Evolutionary conservation across 2,888 invertebrate species (phyloP).

Genomic region (Machimus rusticus): DNA sequence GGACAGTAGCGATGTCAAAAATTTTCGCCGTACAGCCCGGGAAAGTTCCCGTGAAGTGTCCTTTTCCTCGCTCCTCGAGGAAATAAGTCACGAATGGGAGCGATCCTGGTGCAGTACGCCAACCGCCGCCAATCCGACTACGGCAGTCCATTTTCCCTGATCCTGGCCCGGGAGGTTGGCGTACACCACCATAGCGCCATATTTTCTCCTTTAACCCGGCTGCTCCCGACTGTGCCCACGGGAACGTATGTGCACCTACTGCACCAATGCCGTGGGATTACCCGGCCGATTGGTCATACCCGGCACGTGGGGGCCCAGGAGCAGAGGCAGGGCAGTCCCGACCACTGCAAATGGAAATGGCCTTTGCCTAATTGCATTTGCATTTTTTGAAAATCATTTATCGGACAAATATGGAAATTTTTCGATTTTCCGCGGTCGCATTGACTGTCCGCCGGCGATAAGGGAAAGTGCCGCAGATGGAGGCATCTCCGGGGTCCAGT

Average conservation of each 20-base stretch:
- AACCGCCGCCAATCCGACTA: background rate
- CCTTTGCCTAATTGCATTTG: constrained; percentile 43
- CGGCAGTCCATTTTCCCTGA: background rate
- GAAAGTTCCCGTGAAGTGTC: background rate
- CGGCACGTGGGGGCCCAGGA: background rate
- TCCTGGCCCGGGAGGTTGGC: background rate
- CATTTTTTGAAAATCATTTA: constrained; percentile 43
- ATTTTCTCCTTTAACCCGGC: background rate
- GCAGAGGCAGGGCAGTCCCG: background rate
- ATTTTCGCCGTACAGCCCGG: background rate
- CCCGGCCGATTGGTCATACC: background rate
- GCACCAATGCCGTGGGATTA: background rate
- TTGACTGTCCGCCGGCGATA: constrained; percentile 22
- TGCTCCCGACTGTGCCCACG: background rate
- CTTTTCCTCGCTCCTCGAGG: background rate
- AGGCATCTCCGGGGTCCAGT: background rate
- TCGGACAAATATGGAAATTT: constrained; percentile 38
- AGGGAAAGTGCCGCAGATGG: constrained; percentile 31
- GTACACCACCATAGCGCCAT: background rate
- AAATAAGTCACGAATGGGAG: background rate
- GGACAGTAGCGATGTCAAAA: background rate
- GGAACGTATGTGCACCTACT: background rate
- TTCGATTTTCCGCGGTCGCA: constrained; percentile 26
- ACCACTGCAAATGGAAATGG: constrained; percentile 32
- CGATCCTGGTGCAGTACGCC: background rate